Evolutionary conservation across 2,888 invertebrate species (phyloP), one percentile per base, ranked within the genome.

Genomic region (Altica lythri): DNA sequence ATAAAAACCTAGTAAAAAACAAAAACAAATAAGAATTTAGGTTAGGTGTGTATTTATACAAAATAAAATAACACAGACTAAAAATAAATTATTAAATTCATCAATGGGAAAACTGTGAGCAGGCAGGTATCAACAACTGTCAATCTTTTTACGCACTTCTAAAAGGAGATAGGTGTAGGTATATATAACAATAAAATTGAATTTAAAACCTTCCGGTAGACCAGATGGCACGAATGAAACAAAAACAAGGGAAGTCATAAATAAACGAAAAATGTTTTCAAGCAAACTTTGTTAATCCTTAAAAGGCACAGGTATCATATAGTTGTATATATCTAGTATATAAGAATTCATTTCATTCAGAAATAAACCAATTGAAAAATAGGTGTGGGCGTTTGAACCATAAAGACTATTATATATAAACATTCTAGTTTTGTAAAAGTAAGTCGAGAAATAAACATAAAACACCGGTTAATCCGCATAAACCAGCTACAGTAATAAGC

Each of bases 391-490:
- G 68, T 58, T 34, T n/a, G 59, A 66, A 63, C 62, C 62, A 63
- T 67, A 64, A 66, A 61, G 63, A 16, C 29, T 32, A 49, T 18
- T 27, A 30, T 29, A 17, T 65, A 66, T 22, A 32, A 40, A 18
- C 62, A 63, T 61, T 63, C 60, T n/a, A n/a, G 59, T 63, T 66
- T 55, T 59, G 57, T 55, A 65, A 58, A 61, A 61, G 63, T n/a
- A n/a, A n/a, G n/a, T n/a, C 66, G 65, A 61, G 60, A 54, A 64
- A 58, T 61, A n/a, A n/a, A n/a, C n/a, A n/a, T n/a, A 61, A 66
- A 67, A 66, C 63, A 63, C 61, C 68, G 67, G 54, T 57, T 25
- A 61, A 59, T 61, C 58, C 62, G 61, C 61, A 66, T 67, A 66
- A 63, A 65, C 66, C 60, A 65, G 64, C 40, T 40, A 32, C 29